These are phyloP conservation scores for Nibea albiflora DNA, from an alignment of 2,113 vertebrate species.

Conservation along the genomic window DNA sequence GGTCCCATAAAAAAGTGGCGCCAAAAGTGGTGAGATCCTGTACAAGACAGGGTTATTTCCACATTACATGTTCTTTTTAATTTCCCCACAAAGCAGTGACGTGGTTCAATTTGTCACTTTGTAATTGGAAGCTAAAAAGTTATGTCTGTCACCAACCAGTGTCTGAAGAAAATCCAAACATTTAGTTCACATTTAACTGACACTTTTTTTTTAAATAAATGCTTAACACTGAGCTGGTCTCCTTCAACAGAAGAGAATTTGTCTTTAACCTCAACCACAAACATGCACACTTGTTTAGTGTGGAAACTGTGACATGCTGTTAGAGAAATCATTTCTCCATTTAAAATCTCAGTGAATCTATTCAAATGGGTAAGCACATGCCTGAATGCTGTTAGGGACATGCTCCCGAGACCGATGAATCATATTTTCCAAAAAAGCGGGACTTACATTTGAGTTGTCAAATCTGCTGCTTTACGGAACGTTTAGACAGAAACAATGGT, in stretches of 20 bases:
- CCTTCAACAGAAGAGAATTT: not conserved
- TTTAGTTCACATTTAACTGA: not conserved
- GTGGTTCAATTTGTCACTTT: not conserved
- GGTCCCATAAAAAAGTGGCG: not conserved
- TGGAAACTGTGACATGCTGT: conserved; percentile 45
- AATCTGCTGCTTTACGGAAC: conserved; percentile 66
- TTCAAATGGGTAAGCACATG: conserved; percentile 32
- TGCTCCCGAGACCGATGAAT: conserved; percentile 34
- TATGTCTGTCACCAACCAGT: not conserved
- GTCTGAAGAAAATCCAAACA: not conserved
- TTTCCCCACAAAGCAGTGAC: not conserved
- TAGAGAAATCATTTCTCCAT: not conserved
- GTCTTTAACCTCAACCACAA: not conserved
- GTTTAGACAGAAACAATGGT: conserved; percentile 66
- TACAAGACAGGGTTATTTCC: conserved; percentile 8
- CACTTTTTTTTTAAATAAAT: not conserved
- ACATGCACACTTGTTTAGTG: conserved; percentile 28
- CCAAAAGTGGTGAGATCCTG: conserved; percentile 2
- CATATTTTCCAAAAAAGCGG: conserved; percentile 26
- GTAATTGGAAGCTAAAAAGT: not conserved
- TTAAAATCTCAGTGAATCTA: not conserved
- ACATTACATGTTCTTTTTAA: conserved; percentile 31
- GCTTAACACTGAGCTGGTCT: not conserved
- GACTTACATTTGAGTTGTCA: conserved; percentile 66
- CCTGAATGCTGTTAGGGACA: conserved; percentile 33